A percentile compares a stretch with the other conserved stretches of the same genome.
These are phyloP conservation scores for Tragopan temminckii DNA, from an alignment of 2,797 vertebrate genomes.

Conservation along the genomic window DNA sequence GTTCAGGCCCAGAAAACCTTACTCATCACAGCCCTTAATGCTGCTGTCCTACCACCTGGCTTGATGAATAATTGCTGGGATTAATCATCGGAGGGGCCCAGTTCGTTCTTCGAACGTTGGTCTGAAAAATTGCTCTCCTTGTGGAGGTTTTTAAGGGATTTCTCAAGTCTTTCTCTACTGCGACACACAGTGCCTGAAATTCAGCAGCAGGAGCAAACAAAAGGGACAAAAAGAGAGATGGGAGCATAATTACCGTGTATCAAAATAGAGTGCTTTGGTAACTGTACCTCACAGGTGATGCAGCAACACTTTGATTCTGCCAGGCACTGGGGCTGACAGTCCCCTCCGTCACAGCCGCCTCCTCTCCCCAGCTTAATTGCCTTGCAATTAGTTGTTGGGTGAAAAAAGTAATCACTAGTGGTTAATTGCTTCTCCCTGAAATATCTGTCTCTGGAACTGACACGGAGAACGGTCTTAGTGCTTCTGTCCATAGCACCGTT, in stretches of 20 bases:
- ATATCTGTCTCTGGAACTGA: not conserved
- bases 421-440: conserved; percentile 58
- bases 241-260: conserved; percentile 3
- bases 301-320: not conserved
- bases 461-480: conserved; percentile 32
- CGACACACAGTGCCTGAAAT: conserved; percentile 46
- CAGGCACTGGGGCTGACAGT: not conserved
- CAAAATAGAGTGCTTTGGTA: conserved; percentile 45
- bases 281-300: conserved; percentile 14
- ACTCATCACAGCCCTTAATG: conserved; percentile 64
- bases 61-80: conserved; percentile 51
- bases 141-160: conserved; percentile 57
- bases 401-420: conserved; percentile 10
- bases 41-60: conserved; percentile 9
- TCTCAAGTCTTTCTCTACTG: conserved; percentile 48
- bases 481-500: conserved; percentile 8
- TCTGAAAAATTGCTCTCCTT: conserved; percentile 63
- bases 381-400: conserved; percentile 41
- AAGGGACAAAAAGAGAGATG: conserved; percentile 21
- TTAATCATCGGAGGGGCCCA: conserved; percentile 60
- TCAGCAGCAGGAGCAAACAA: conserved; percentile 14
- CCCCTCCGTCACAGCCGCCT: not conserved
- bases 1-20: conserved; percentile 64
- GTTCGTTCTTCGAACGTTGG: conserved; percentile 42
- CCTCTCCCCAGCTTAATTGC: not conserved